These are phyloP conservation scores for Alosa sapidissima DNA, from an alignment of 2,797 vertebrate species.

Conservation along the genomic window DNA sequence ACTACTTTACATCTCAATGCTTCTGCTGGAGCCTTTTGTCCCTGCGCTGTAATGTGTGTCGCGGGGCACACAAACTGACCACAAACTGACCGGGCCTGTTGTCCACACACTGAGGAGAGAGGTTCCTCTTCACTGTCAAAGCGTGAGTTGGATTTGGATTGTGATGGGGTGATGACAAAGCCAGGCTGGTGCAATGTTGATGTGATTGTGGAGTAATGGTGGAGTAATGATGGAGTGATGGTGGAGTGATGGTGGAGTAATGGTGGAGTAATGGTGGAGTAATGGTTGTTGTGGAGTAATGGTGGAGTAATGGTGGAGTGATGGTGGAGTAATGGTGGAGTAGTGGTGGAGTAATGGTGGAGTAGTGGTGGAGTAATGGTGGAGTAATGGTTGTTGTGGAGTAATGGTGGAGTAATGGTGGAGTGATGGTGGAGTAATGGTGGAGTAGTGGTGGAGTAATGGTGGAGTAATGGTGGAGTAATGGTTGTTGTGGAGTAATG, in stretches of 20 bases:
- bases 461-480: too few species aligned
- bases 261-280: not conserved
- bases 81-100: not conserved
- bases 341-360: too few species aligned
- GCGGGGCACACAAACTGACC: not conserved
- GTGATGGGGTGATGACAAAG: not conserved
- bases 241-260: not conserved
- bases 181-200: not conserved
- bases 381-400: too few species aligned
- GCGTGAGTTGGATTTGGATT: not conserved
- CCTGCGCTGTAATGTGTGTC: not conserved
- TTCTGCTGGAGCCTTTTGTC: not conserved
- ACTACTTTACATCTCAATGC: slow-evolving; percentile 11
- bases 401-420: too few species aligned
- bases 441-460: too few species aligned
- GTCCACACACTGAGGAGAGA: not conserved
- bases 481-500: too few species aligned
- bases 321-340: too few species aligned
- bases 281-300: too few species aligned
- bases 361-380: too few species aligned
- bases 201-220: not conserved
- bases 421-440: too few species aligned
- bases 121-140: not conserved
- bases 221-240: not conserved
- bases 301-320: too few species aligned